Percentiles rank a stretch among this genome's conserved stretches.
phyloP scores from a whole-genome alignment of 2,797 vertebrate genomes.

The Pelobates cultripes region DNA sequence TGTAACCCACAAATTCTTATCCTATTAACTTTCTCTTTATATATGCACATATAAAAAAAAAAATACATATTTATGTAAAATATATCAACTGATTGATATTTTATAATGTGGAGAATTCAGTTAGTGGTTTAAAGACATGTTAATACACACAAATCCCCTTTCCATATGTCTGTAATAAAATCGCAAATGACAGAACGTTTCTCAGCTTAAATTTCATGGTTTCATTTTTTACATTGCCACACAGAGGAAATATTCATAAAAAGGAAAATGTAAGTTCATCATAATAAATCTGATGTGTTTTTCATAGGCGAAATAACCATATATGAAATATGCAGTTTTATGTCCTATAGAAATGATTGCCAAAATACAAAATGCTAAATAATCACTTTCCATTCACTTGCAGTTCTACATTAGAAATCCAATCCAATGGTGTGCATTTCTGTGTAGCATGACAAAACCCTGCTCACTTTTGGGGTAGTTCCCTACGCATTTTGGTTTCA shows the following conservation, averaged over 20 bases:
- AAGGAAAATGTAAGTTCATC: conserved; percentile 10
- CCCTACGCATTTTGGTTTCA: too few relatives aligned
- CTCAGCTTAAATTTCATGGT: background rate
- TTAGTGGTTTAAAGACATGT: conserved; percentile 13
- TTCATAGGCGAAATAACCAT: background rate
- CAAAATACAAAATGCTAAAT: background rate
- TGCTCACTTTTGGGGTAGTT: too few relatives aligned
- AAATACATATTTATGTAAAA: background rate
- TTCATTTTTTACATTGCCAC: background rate
- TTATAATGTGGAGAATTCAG: conserved; percentile 2
- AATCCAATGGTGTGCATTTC: too few relatives aligned
- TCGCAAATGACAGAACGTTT: background rate
- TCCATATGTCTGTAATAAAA: conserved; percentile 19
- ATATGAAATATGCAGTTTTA: background rate
- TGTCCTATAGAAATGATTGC: background rate
- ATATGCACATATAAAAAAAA: background rate
- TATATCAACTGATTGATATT: conserved; percentile 1
- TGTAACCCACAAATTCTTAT: conserved; percentile 2
- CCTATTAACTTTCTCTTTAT: background rate
- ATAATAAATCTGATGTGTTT: background rate
- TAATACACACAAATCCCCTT: background rate
- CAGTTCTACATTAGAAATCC: too few relatives aligned
- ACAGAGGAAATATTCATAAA: background rate
- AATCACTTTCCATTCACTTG: too few relatives aligned
- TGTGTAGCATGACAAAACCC: too few relatives aligned